Percentiles rank a stretch among this genome's conserved stretches.
These are phyloP conservation scores for Mactromeris polynyma DNA, from an alignment of 2,888 invertebrate species.

Conservation along the genomic window DNA sequence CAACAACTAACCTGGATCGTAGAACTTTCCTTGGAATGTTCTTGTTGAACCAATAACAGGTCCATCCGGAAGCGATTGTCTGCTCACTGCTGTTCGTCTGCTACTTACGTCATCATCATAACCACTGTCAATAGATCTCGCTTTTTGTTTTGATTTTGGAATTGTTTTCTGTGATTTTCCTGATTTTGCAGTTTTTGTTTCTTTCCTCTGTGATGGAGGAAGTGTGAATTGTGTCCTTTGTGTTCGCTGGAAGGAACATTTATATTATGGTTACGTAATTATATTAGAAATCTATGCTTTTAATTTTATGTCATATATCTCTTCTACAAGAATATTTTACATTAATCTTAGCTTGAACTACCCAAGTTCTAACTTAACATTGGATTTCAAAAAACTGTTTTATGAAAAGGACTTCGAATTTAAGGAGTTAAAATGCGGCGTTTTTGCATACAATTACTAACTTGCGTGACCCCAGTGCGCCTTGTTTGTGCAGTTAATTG, in stretches of 20 bases:
- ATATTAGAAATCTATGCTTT: no score
- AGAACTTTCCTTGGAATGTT: slow-evolving; percentile 64
- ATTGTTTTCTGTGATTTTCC: slow-evolving; percentile 36
- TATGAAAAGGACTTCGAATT: no score
- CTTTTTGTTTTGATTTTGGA: slow-evolving; percentile 28
- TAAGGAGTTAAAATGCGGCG: no score
- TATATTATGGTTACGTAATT: not conserved
- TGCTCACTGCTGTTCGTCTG: slow-evolving; percentile 42
- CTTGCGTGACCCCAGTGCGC: slow-evolving; percentile 49
- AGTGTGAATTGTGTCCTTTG: slow-evolving; percentile 56
- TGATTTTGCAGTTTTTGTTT: slow-evolving; percentile 50
- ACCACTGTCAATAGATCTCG: slow-evolving; percentile 48
- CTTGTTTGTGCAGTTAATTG: slow-evolving; percentile 61
- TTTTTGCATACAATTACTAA: not conserved
- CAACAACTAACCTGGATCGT: slow-evolving; percentile 54
- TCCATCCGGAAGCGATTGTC: slow-evolving; percentile 64
- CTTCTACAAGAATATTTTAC: no score
- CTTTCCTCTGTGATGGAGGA: slow-evolving; percentile 42
- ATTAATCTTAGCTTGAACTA: no score
- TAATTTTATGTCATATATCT: not conserved
- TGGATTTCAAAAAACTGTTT: no score
- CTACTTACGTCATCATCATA: slow-evolving; percentile 47
- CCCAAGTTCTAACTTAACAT: no score
- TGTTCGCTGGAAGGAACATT: slow-evolving; percentile 42
- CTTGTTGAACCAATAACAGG: slow-evolving; percentile 55